Base-by-base conservation (phyloP, 2,888 invertebrate species). In the Craniophora ligustri region DNA sequence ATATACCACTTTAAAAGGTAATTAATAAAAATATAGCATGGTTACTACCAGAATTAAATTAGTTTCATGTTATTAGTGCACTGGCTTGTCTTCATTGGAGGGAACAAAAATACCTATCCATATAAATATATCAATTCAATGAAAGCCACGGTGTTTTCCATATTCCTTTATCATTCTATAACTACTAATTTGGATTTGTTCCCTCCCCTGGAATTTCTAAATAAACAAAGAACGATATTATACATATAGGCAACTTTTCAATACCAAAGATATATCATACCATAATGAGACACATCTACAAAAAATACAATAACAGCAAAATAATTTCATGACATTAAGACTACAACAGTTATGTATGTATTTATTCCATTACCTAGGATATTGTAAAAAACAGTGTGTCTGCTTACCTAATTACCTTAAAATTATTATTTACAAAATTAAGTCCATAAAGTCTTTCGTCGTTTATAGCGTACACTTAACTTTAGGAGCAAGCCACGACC, bases 331-430 rank as follows among this genome's bases (percentile, higher is more conserved):
- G 82, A 86, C 82, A 84, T 84, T 85, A 87, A 86, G 76, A 79
- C 90, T 92, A 92, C 91, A 91, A 92, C 90, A 91, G 88, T 91
- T 88, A 90, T 85, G 86, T 85, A 86, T 85, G 86, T 86, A 84
- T 84, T 82, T 83, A 84, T 86, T 85, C 83, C 81, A 85, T 88
- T 88, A 87, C 82, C 85, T 92, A 92, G 79, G 83, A 91, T 92
- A 92, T 91, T 90, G 91, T 93, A 92, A 91, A 92, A 93, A 93
- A 93, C 91, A 88, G 90, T 90, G 86, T 88, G 84, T 89, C 84
- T 81, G 85, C 89, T 89, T 90, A 91, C 74, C 82, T 88, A 86
- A 78, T 72, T 85, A 86, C 75, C 91, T 92, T 90, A 91, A 65
- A 83, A 83, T 66, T 89, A 90, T 82, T 92, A 91, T 92, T 81